These are phyloP conservation scores for Oscheius onirici DNA, from an alignment of 2,888 invertebrate genomes.

Conservation along the genomic window DNA sequence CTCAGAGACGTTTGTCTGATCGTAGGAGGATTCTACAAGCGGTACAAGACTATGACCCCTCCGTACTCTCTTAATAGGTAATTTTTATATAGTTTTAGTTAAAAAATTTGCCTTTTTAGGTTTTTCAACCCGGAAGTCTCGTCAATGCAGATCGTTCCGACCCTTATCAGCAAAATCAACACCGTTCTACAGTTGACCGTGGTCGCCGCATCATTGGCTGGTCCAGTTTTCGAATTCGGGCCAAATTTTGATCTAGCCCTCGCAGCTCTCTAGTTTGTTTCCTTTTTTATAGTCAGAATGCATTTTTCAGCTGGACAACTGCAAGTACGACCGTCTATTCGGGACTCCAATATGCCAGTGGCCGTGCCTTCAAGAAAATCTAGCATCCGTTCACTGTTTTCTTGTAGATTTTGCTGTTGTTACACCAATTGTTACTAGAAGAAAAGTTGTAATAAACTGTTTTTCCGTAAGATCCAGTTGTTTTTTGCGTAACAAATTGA, in stretches of 20 bases:
- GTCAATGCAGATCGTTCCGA: slow-evolving; percentile 80
- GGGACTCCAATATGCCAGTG: slow-evolving; percentile 67
- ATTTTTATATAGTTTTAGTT: neutral
- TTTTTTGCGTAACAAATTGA: too few relatives aligned
- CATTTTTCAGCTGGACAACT: slow-evolving; percentile 53
- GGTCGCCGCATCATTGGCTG: slow-evolving; percentile 87
- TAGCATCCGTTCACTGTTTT: slow-evolving; percentile 21
- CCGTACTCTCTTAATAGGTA: slow-evolving; percentile 44
- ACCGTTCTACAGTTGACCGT: slow-evolving; percentile 87
- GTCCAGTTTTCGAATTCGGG: slow-evolving; percentile 87
- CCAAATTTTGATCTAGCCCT: slow-evolving; percentile 69
- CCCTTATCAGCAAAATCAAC: slow-evolving; percentile 88
- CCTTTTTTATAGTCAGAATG: neutral
- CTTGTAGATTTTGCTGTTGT: neutral
- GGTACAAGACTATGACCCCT: slow-evolving; percentile 53
- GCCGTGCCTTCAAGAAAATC: slow-evolving; percentile 62
- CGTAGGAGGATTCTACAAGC: slow-evolving; percentile 85
- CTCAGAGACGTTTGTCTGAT: slow-evolving; percentile 85
- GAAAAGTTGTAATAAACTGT: too few relatives aligned
- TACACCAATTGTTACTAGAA: neutral
- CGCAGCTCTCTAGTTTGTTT: slow-evolving; percentile 80
- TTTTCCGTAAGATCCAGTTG: too few relatives aligned
- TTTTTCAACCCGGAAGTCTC: slow-evolving; percentile 69
- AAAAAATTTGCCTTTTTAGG: slow-evolving; percentile 27
- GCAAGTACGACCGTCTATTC: slow-evolving; percentile 67